A percentile compares a stretch with the other conserved stretches of the same genome.
phyloP scores from a whole-genome alignment of 1,140 invertebrate genomes.

The Leptestheria dahalacensis region DNA sequence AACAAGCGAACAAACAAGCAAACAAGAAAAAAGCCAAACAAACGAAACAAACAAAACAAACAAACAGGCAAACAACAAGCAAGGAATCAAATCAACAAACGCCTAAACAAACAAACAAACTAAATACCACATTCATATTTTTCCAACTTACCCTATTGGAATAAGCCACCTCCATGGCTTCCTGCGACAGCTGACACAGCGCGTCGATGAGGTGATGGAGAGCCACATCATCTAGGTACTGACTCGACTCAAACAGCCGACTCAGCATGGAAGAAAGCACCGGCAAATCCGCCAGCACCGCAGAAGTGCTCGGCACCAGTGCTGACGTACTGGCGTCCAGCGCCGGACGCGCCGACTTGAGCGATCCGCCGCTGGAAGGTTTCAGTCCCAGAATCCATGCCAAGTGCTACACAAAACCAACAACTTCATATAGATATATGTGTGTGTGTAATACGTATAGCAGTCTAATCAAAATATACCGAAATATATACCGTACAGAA shows the following conservation, averaged over 20 bases:
- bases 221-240: slow-evolving; percentile 83
- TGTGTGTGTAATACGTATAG: neutral
- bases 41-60: slow-evolving; percentile 12
- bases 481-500: no score
- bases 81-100: no score
- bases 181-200: slow-evolving; percentile 85
- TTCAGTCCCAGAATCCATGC: slow-evolving; percentile 97
- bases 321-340: slow-evolving; percentile 65
- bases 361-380: slow-evolving; percentile 75
- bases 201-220: slow-evolving; percentile 94
- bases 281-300: slow-evolving; percentile 88
- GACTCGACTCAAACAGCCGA: slow-evolving; percentile 83
- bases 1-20: neutral
- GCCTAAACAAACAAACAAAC: slow-evolving; percentile 25
- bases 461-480: no score
- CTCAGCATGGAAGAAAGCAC: slow-evolving; percentile 84
- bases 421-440: no score
- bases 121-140: slow-evolving; percentile 5
- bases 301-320: slow-evolving; percentile 54
- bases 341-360: slow-evolving; percentile 56
- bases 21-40: no score
- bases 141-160: slow-evolving; percentile 59
- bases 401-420: slow-evolving; percentile 58
- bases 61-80: slow-evolving; percentile 11
- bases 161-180: slow-evolving; percentile 93